Evolutionary conservation across 2,113 vertebrate species (phyloP), one percentile per base, ranked within the genome.

Genomic region (Prochilodus magdalenae): DNA sequence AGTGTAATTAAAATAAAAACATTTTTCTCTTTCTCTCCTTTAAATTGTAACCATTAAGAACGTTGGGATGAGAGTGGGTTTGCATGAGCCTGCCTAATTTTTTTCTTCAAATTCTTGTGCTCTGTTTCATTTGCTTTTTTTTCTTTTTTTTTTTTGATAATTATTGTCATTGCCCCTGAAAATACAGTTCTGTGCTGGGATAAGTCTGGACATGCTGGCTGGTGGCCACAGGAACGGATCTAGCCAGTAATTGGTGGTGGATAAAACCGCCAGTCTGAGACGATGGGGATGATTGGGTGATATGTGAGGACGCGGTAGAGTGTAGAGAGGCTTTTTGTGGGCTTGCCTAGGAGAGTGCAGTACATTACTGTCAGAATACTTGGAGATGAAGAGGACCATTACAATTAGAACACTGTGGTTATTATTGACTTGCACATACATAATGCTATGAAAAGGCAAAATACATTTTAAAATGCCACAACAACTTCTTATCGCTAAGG

Each of bases 141-240:
- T 75, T 63, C 5, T 10, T 22, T 75, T 16, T 10, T 22, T 75
- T 16, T 15, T 15, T 40, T 36, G 44, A 7, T 76, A 13, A 49
- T 63, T 14, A 14, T 75, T 55, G 53, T 55, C 59, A 76, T 76
- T 33, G 10, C 59, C 62, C 63, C 62, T 76, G 57, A 76, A 47
- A 44, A 76, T 27, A 47, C 33, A 67, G 65, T 40, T 12, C 30
- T 67, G 65, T 22, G 11, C 4, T 40, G 65, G 65, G 65, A 30
- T 66, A 66, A 33, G 63, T 66, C 29, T 6, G 29, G 63, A n/a
- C 33, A 12, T 33, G 29, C 33, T 67, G 65, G 33, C 65, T 33
- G 11, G 65, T 67, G 18, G 18, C 30, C 65, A 67, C 33, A 36
- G 65, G 29, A 67, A 67, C 33, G 16, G 30, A 67, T 67, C 65